These are phyloP conservation scores for Portunus trituberculatus DNA, from an alignment of 1,140 invertebrate genomes.

Conservation along the genomic window DNA sequence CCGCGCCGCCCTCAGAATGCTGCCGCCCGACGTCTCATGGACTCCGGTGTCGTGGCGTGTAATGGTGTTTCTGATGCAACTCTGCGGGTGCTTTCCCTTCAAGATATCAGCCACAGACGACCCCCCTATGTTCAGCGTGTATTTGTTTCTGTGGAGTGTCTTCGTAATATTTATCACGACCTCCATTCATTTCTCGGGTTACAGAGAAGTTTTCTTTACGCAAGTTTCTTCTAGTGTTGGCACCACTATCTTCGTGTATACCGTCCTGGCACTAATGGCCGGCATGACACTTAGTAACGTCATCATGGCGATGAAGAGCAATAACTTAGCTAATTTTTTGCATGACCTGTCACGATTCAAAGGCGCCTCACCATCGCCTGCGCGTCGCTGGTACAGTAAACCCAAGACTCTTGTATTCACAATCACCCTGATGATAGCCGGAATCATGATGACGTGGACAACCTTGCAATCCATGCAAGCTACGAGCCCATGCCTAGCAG, in stretches of 20 bases:
- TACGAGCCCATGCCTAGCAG: too few relatives aligned
- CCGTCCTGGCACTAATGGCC: neutral
- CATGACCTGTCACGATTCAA: neutral
- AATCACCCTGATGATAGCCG: neutral
- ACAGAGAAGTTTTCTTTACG: neutral
- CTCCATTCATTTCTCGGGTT: neutral
- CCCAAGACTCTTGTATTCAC: neutral
- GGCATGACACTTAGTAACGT: neutral
- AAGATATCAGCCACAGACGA: neutral
- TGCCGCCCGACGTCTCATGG: neutral
- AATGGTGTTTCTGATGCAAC: neutral
- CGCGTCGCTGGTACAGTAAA: neutral
- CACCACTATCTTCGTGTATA: neutral
- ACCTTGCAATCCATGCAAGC: too few relatives aligned
- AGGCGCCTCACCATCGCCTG: neutral
- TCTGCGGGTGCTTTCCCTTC: neutral
- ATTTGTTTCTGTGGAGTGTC: neutral
- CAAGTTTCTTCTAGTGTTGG: neutral
- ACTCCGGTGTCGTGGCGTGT: neutral
- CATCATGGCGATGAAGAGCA: neutral
- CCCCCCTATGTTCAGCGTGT: neutral
- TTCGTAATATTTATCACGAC: neutral
- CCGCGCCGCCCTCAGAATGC: neutral
- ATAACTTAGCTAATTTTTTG: neutral
- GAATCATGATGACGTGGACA: neutral